Evolutionary conservation across 2,888 invertebrate genomes (phyloP).

Genomic region (Drosophila melanosoma): DNA sequence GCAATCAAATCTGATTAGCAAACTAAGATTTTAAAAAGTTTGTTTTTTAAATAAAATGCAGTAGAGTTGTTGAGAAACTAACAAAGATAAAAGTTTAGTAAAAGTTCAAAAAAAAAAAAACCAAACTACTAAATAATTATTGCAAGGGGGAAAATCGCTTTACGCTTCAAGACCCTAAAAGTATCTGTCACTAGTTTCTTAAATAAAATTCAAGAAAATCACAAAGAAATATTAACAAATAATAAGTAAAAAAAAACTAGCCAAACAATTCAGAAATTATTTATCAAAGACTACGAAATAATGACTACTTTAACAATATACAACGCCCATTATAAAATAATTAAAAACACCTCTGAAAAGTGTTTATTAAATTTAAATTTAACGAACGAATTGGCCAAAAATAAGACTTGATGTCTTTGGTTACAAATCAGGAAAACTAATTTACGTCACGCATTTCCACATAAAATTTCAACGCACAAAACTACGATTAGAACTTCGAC

Average conservation of each 20-base stretch:
- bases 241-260: neutral
- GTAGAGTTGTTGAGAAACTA: neutral
- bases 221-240: no score
- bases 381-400: constrained; percentile 23
- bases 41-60: neutral
- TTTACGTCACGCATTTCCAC: constrained; percentile 13
- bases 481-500: constrained; percentile 9
- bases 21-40: neutral
- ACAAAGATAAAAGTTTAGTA: neutral
- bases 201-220: neutral
- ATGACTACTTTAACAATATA: neutral
- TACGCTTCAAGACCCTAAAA: neutral
- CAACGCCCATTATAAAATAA: neutral
- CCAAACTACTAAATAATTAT: neutral
- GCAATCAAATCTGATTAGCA: neutral
- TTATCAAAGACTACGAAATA: neutral
- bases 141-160: neutral
- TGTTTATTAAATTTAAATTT: neutral
- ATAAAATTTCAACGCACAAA: constrained; percentile 33
- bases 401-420: constrained; percentile 15
- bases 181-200: neutral
- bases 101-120: neutral
- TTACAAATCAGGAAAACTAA: constrained; percentile 7
- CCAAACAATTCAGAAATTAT: no score
- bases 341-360: neutral